Base-by-base conservation (phyloP, 1,140 invertebrate genomes). In the Copidosoma floridanum region DNA sequence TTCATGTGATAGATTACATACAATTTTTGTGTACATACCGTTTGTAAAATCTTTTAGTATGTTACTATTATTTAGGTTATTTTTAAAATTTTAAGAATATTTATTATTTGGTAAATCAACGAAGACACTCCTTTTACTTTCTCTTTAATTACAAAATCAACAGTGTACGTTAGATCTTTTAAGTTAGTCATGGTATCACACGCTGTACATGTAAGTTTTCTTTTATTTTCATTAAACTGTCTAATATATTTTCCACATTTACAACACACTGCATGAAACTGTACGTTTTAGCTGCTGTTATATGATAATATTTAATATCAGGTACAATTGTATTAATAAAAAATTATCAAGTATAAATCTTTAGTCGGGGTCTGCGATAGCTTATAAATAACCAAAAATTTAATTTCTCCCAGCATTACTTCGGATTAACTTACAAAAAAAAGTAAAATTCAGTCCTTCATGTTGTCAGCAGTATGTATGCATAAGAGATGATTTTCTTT, bases 11-110 rank as follows among this genome's bases (percentile, higher is more conserved):
- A 65, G 43, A 7, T 54, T 38, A 18, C 54, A 51, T 1, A 55
- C 37, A 43, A 66, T 61, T 32, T 61, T 18, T 47, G 35, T 57
- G 38, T 63, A 66, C 6, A 8, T 12, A n/a, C 51, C 29, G 16
- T 53, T 37, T 11, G 38, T 40, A 10, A 53, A 14, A 40, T 53
- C 51, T 10, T n/a, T 5, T 21, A 53, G 8, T 10, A n/a, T 18
- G 1, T 10, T 14, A 35, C 12, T 51, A 8, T 18, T 51, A n/a
- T 18, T 35, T 20, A 0, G 10, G 37, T 16, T 12, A 51, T 7
- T 35, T 51, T n/a, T n/a, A n/a, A n/a, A n/a, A n/a, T n/a, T 18
- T 7, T 37, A 16, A 14, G n/a, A 51, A 14, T 48, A 48, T n/a
- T 23, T 14, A 16, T 12, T 48, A 23, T 48, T 48, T n/a, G 5